These are phyloP conservation scores for Amblyopsis hoosieri DNA, from an alignment of 2,797 vertebrate genomes.

Conservation along the genomic window DNA sequence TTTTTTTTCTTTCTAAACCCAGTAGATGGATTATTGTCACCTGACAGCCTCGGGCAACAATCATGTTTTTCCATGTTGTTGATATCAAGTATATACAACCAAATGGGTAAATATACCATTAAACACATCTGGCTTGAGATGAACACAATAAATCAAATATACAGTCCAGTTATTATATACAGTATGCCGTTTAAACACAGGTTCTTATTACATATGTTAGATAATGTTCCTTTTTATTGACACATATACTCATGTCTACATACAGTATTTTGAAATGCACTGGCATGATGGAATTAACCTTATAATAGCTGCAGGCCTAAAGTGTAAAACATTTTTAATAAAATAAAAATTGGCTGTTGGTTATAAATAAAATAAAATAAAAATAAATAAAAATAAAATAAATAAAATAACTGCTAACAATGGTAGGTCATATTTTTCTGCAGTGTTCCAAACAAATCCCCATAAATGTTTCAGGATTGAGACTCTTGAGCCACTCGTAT, in stretches of 20 bases:
- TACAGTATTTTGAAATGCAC: not conserved
- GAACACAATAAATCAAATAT: constrained; percentile 12
- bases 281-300: not conserved
- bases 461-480: constrained; percentile 55
- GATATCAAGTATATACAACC: constrained; percentile 22
- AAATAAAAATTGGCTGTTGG: constrained; percentile 6
- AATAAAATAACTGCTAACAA: constrained; percentile 35
- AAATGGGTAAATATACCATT: constrained; percentile 20
- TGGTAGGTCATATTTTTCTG: constrained; percentile 55
- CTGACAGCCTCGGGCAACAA: constrained; percentile 24
- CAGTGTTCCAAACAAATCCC: constrained; percentile 40
- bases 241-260: not conserved
- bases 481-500: constrained; percentile 44
- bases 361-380: no score
- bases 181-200: not conserved
- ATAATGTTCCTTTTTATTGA: not conserved
- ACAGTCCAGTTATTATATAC: not conserved
- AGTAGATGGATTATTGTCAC: constrained; percentile 18
- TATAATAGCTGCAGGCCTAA: no score
- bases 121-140: constrained; percentile 14
- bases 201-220: no score
- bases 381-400: constrained; percentile 20
- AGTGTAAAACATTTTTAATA: no score
- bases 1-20: not conserved
- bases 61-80: constrained; percentile 20